Conservation (phyloP, 2,797 vertebrate species). For the Adrianichthys oophorus region DNA sequence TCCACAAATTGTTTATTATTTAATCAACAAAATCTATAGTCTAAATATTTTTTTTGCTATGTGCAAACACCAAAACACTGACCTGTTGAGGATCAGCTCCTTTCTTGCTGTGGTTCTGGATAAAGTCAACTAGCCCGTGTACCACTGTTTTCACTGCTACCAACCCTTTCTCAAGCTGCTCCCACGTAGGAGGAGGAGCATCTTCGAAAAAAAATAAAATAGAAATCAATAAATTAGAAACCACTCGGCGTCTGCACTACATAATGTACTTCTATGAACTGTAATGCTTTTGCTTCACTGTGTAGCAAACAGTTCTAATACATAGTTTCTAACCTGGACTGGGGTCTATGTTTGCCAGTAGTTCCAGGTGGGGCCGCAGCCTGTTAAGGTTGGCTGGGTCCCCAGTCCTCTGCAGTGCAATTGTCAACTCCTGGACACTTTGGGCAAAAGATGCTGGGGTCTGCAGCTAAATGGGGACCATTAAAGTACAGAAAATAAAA, state of each 20-base stretch:
- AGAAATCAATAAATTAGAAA: background rate
- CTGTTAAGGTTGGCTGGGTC: slow-evolving; percentile 98
- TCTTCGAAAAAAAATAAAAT: slow-evolving; percentile 70
- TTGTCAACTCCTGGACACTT: slow-evolving; percentile 98
- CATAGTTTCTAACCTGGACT: slow-evolving; percentile 87
- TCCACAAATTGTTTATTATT: too few species aligned
- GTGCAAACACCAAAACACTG: slow-evolving; percentile 13
- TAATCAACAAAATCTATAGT: too few species aligned
- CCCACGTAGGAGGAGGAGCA: slow-evolving; percentile 96
- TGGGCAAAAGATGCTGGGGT: slow-evolving; percentile 98
- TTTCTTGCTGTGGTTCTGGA: slow-evolving; percentile 99
- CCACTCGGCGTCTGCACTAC: background rate
- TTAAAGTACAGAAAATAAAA: background rate
- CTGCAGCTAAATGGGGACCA: slow-evolving; percentile 85
- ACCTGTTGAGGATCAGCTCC: slow-evolving; percentile 97
- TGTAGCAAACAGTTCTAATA: background rate
- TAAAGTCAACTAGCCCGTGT: slow-evolving; percentile 98
- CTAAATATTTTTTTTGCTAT: background rate
- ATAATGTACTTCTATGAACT: background rate
- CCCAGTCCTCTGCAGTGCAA: slow-evolving; percentile 97
- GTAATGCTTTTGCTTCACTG: background rate
- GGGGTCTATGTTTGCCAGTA: slow-evolving; percentile 97
- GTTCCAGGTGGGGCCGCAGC: slow-evolving; percentile 93
- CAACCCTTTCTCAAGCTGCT: slow-evolving; percentile 94
- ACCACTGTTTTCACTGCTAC: slow-evolving; percentile 98